These are phyloP conservation scores for Plodia interpunctella DNA, from an alignment of 1,140 invertebrate genomes.

Conservation along the genomic window DNA sequence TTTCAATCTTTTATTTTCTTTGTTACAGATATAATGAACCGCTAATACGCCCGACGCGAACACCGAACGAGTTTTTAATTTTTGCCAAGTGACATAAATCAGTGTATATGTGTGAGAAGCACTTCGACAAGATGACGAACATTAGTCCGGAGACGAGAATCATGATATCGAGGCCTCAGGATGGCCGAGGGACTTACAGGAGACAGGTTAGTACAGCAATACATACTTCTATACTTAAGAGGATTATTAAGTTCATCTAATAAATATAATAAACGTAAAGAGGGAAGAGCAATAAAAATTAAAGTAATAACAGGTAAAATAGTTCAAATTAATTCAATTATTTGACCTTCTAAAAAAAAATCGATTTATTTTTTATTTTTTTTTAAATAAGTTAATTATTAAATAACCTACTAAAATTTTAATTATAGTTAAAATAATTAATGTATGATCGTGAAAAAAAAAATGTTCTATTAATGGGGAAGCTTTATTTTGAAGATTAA, in stretches of 20 bases:
- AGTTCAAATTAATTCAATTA: too few relatives aligned
- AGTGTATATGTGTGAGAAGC: conserved; percentile 57
- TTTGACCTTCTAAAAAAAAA: too few relatives aligned
- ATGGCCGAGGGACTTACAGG: conserved; percentile 49
- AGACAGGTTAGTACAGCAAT: conserved; percentile 46
- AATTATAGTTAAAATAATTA: too few relatives aligned
- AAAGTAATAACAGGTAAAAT: too few relatives aligned
- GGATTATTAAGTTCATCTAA: too few relatives aligned
- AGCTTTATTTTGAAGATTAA: conserved; percentile 77
- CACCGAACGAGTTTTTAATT: not conserved
- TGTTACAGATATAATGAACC: conserved; percentile 22
- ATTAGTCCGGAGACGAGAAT: conserved; percentile 61
- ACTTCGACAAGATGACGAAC: conserved; percentile 57
- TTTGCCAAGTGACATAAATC: conserved; percentile 18
- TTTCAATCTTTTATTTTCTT: conserved; percentile 12
- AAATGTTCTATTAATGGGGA: conserved; percentile 79
- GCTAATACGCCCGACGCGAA: not conserved
- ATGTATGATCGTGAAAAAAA: too few relatives aligned
- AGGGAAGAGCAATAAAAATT: too few relatives aligned
- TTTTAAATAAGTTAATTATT: too few relatives aligned
- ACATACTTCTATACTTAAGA: not conserved
- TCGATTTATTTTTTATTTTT: too few relatives aligned
- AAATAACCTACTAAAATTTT: too few relatives aligned
- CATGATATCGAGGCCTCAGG: conserved; percentile 59
- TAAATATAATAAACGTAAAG: too few relatives aligned